These are phyloP conservation scores for Lottia gigantea DNA, from an alignment of 2,888 invertebrate genomes.

Conservation along the genomic window DNA sequence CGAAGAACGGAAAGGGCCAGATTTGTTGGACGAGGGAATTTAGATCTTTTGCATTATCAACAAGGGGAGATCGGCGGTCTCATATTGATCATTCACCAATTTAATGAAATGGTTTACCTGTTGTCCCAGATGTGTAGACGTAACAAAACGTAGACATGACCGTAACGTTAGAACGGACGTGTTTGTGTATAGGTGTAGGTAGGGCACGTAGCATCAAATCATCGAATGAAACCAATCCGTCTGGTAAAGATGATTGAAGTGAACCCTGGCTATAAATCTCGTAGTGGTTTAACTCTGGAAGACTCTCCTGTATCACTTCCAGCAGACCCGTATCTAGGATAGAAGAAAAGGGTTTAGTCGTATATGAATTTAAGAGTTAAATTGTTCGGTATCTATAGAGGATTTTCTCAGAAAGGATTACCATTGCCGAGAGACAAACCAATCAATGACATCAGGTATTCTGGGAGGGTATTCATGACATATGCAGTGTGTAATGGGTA, in stretches of 20 bases:
- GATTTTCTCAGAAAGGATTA: no score
- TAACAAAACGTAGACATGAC: conserved; percentile 76
- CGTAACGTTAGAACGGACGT: conserved; percentile 32
- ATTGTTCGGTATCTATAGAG: no score
- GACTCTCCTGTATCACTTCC: conserved; percentile 45
- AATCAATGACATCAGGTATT: no score
- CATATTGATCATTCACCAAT: no score
- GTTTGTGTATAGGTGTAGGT: conserved; percentile 29
- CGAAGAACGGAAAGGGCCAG: no score
- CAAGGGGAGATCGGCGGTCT: no score
- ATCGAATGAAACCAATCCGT: conserved; percentile 41
- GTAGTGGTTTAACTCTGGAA: conserved; percentile 35
- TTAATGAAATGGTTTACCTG: conserved; percentile 40
- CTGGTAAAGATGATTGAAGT: conserved; percentile 25
- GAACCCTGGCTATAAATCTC: conserved; percentile 42
- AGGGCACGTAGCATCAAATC: conserved; percentile 36
- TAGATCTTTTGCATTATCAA: no score
- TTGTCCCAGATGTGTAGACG: conserved; percentile 86
- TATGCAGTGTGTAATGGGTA: no score
- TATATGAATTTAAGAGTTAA: not conserved
- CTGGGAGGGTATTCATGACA: no score
- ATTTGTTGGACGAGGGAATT: no score
- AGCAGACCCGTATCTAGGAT: conserved; percentile 49
- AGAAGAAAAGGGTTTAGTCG: no score
- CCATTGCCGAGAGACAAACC: no score